phyloP scores from a whole-genome alignment of 2,797 vertebrate species.

The Balearica regulorum region DNA sequence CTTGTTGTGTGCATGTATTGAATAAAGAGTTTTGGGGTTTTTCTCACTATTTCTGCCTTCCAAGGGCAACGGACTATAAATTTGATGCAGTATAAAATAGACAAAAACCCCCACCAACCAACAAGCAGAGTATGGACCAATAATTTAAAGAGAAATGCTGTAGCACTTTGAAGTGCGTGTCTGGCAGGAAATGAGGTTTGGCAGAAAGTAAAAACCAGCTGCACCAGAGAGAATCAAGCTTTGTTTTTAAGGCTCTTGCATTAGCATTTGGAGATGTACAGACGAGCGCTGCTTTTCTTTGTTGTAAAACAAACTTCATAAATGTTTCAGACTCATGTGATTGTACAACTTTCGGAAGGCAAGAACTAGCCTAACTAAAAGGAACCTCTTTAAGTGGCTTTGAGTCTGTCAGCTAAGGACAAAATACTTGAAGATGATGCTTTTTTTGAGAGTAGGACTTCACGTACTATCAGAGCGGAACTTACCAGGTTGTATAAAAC shows the following conservation, averaged over 20 bases:
- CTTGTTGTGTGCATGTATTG: background rate
- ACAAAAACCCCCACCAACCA: background rate
- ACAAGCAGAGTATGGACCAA: background rate
- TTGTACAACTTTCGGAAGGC: background rate
- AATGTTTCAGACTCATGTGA: background rate
- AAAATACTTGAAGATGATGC: background rate
- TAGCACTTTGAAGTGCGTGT: constrained; percentile 44
- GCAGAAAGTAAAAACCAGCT: constrained; percentile 44
- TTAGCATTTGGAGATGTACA: background rate
- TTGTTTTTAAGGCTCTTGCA: background rate
- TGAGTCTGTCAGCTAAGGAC: background rate
- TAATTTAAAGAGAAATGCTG: constrained; percentile 28
- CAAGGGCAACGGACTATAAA: background rate
- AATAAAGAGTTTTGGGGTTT: background rate
- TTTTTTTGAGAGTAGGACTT: background rate
- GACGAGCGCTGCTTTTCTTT: background rate
- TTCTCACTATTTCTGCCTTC: background rate
- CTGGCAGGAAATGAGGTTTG: constrained; percentile 63
- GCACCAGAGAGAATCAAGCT: background rate
- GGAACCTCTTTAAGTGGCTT: background rate
- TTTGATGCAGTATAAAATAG: background rate
- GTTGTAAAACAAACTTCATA: background rate
- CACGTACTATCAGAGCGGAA: background rate
- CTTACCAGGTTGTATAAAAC: background rate
- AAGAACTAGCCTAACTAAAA: background rate